Conservation (phyloP, 2,888 invertebrate genomes). For the Carterocephalus palaemon region DNA sequence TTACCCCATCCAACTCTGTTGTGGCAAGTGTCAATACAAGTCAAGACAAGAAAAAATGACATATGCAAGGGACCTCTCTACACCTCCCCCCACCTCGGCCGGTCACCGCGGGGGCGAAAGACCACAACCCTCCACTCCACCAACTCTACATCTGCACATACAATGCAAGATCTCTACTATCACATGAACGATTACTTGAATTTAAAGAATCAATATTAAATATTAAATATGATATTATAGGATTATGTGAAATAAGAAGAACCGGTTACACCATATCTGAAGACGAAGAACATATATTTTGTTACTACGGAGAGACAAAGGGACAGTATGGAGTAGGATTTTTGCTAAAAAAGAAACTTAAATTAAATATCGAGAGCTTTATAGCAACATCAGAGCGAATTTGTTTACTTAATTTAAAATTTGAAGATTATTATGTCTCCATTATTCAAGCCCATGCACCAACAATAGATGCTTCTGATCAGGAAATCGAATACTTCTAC, state of each 20-base stretch:
- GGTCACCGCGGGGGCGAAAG: slow-evolving; percentile 25
- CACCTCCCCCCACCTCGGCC: slow-evolving; percentile 24
- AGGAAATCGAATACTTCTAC: slow-evolving; percentile 19
- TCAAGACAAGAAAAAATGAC: no score
- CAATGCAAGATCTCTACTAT: slow-evolving; percentile 24
- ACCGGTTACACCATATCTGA: slow-evolving; percentile 28
- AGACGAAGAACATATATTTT: slow-evolving; percentile 31
- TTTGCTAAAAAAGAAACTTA: slow-evolving; percentile 27
- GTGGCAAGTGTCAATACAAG: no score
- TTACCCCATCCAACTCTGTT: no score
- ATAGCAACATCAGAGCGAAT: slow-evolving; percentile 30
- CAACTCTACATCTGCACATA: slow-evolving; percentile 26
- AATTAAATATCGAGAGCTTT: slow-evolving; percentile 25
- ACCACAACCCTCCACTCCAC: slow-evolving; percentile 26
- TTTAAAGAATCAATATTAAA: slow-evolving; percentile 24
- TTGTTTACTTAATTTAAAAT: slow-evolving; percentile 25
- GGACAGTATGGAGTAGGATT: slow-evolving; percentile 34
- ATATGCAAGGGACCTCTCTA: slow-evolving; percentile 1
- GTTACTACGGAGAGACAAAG: slow-evolving; percentile 28
- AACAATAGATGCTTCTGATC: slow-evolving; percentile 11
- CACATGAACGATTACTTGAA: slow-evolving; percentile 21
- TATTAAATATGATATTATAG: slow-evolving; percentile 31
- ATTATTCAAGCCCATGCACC: slow-evolving; percentile 28
- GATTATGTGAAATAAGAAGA: slow-evolving; percentile 30
- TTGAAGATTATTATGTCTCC: slow-evolving; percentile 11